Conservation (phyloP, 2,797 vertebrate genomes). For the Smutsia gigantea region DNA sequence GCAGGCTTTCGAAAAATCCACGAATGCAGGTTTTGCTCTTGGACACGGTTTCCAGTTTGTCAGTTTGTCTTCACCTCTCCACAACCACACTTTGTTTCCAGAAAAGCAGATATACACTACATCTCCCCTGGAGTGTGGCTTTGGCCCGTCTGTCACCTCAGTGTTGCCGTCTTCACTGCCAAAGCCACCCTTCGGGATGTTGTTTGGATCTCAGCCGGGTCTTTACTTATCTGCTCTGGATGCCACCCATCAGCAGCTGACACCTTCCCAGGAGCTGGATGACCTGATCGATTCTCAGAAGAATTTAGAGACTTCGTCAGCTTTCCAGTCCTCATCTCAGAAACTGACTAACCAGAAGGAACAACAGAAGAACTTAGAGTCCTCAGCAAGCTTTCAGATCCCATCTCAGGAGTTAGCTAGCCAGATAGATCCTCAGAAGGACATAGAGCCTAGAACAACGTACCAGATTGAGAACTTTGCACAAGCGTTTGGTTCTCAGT, state of each 20-base stretch:
- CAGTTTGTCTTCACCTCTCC: slow-evolving; percentile 93
- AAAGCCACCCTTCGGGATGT: slow-evolving; percentile 98
- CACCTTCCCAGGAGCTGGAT: slow-evolving; percentile 98
- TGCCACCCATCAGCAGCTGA: slow-evolving; percentile 97
- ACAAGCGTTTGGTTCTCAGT: slow-evolving; percentile 99
- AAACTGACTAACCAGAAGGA: slow-evolving; percentile 95
- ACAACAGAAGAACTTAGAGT: slow-evolving; percentile 91
- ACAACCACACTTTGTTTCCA: slow-evolving; percentile 93
- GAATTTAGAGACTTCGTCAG: slow-evolving; percentile 91
- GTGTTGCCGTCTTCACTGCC: slow-evolving; percentile 94
- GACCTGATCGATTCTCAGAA: slow-evolving; percentile 98
- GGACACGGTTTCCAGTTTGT: slow-evolving; percentile 95
- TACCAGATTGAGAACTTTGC: slow-evolving; percentile 99
- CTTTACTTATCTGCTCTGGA: slow-evolving; percentile 96
- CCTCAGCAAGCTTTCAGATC: slow-evolving; percentile 91
- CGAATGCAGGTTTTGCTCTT: slow-evolving; percentile 94
- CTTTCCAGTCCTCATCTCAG: slow-evolving; percentile 94
- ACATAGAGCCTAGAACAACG: slow-evolving; percentile 92
- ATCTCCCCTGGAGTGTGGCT: slow-evolving; percentile 96
- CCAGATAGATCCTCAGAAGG: slow-evolving; percentile 94
- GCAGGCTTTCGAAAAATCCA: slow-evolving; percentile 98
- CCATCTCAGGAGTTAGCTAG: slow-evolving; percentile 94
- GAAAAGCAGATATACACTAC: slow-evolving; percentile 97
- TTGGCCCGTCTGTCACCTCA: slow-evolving; percentile 95
- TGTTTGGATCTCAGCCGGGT: slow-evolving; percentile 94